Evolutionary conservation across 2,797 vertebrate species (phyloP).

Genomic region (Squalus acanthias): DNA sequence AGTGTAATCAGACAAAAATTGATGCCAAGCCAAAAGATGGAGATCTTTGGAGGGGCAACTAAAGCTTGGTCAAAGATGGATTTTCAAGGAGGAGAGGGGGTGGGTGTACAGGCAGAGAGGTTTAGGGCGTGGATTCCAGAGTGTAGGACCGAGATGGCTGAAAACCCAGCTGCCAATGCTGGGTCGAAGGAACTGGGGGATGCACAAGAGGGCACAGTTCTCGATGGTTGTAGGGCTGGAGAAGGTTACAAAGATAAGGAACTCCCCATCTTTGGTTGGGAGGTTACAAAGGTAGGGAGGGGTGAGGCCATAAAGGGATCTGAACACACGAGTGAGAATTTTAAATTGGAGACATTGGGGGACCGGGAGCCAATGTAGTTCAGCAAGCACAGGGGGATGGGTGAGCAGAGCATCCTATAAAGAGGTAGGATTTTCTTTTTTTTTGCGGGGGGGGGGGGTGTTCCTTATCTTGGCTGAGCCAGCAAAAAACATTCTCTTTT

Average conservation of each 20-base stretch:
- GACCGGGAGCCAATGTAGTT: neutral
- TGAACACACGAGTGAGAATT: neutral
- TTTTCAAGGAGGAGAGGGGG: no score
- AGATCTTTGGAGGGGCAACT: neutral
- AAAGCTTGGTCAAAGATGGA: neutral
- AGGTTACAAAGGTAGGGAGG: neutral
- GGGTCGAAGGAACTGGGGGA: neutral
- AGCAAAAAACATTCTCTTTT: neutral
- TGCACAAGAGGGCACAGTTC: neutral
- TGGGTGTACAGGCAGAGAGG: neutral
- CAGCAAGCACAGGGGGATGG: neutral
- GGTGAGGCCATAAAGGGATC: no score
- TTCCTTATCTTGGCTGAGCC: neutral
- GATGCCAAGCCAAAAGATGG: neutral
- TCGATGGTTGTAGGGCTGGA: neutral
- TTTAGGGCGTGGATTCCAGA: neutral
- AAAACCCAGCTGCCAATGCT: neutral
- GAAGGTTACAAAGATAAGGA: neutral
- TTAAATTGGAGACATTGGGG: neutral
- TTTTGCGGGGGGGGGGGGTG: neutral
- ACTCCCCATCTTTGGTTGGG: no score
- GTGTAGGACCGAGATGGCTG: neutral
- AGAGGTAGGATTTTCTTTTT: no score
- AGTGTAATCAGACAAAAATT: neutral
- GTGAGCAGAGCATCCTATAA: no score